phyloP scores from a whole-genome alignment of 2,888 invertebrate genomes.

The Aquatica leii region DNA sequence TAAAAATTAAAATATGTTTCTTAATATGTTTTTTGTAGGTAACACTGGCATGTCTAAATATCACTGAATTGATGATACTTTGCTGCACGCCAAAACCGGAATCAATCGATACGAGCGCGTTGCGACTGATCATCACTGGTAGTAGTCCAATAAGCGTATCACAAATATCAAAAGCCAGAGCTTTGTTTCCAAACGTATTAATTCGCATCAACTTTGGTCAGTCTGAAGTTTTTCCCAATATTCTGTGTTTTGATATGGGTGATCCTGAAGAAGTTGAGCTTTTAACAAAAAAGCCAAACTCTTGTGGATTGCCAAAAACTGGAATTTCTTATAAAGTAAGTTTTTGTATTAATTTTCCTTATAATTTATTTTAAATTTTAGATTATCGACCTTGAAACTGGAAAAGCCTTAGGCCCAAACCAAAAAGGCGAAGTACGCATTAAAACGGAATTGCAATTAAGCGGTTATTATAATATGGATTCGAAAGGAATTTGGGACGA shows the following conservation, averaged over 20 bases:
- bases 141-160: neutral
- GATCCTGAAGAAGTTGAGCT: neutral
- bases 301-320: neutral
- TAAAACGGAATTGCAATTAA: conserved; percentile 54
- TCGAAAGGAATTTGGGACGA: conserved; percentile 59
- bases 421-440: conserved; percentile 64
- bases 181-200: neutral
- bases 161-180: neutral
- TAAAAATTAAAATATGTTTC: too few relatives aligned
- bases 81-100: neutral
- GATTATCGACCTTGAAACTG: conserved; percentile 60
- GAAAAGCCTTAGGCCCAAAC: conserved; percentile 60
- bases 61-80: neutral
- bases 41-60: neutral
- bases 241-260: neutral
- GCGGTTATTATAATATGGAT: conserved; percentile 62
- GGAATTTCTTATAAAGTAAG: conserved; percentile 10
- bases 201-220: neutral
- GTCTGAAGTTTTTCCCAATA: neutral
- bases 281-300: neutral
- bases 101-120: neutral
- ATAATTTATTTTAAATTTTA: conserved; percentile 48
- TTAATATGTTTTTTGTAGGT: too few relatives aligned
- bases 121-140: neutral
- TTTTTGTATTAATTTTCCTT: neutral